A percentile compares a stretch with the other conserved stretches of the same genome.
Evolutionary conservation across 1,140 invertebrate species (phyloP).

Genomic region (Ephestia elutella): DNA sequence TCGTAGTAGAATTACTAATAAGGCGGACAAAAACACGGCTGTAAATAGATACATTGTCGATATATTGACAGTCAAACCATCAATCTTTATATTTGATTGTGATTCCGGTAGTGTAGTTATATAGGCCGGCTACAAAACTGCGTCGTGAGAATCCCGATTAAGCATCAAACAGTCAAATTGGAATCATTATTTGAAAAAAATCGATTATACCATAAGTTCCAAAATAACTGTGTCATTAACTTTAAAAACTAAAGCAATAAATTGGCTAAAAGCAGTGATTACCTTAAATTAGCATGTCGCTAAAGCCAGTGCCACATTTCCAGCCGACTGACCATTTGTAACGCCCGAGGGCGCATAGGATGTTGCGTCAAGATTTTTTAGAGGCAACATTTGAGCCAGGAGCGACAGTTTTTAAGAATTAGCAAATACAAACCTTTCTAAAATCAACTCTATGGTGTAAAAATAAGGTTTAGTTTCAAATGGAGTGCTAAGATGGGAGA

Average conservation of each 20-base stretch:
- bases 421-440: not conserved
- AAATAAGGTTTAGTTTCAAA: not conserved
- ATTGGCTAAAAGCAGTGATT: not conserved
- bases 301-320: slow-evolving; percentile 18
- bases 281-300: slow-evolving; percentile 19
- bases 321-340: slow-evolving; percentile 23
- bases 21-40: slow-evolving; percentile 21
- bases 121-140: not conserved
- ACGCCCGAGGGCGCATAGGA: slow-evolving; percentile 26
- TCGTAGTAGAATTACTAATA: slow-evolving; percentile 33
- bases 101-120: not conserved
- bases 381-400: slow-evolving; percentile 34
- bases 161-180: too few relatives aligned
- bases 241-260: not conserved
- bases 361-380: slow-evolving; percentile 39
- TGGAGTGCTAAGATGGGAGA: not conserved
- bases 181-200: too few relatives aligned
- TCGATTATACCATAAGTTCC: not conserved
- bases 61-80: not conserved
- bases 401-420: slow-evolving; percentile 29
- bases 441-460: not conserved
- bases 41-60: slow-evolving; percentile 10
- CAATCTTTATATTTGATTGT: slow-evolving; percentile 5
- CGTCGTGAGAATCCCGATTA: not conserved
- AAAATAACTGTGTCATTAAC: not conserved